Percentiles rank a stretch among this genome's conserved stretches.
These are phyloP conservation scores for Probaryconus sp. DNA, from an alignment of 1,140 invertebrate species.

Conservation along the genomic window DNA sequence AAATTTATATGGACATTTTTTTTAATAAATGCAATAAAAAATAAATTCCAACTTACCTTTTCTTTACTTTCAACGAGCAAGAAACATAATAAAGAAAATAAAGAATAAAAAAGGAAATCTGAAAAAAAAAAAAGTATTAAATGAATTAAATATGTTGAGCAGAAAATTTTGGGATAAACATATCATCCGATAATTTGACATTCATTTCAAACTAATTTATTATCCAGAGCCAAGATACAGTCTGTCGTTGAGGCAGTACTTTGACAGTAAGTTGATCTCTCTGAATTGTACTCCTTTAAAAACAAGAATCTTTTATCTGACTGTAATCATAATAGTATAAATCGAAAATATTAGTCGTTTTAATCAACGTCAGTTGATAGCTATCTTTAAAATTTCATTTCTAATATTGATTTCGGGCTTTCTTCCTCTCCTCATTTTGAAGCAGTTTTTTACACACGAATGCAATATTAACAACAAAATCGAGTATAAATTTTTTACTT, in stretches of 20 bases:
- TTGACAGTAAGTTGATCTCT: constrained; percentile 70
- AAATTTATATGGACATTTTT: too few species aligned
- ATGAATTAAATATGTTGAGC: too few species aligned
- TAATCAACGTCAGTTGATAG: constrained; percentile 54
- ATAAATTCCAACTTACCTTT: too few species aligned
- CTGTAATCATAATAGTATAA: constrained; percentile 66
- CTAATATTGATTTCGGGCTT: constrained; percentile 38
- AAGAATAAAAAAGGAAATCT: too few species aligned
- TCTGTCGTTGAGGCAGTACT: constrained; percentile 73
- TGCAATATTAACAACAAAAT: constrained; percentile 54
- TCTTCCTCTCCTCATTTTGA: too few species aligned
- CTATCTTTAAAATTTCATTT: constrained; percentile 57
- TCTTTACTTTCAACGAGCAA: too few species aligned
- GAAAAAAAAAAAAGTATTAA: too few species aligned
- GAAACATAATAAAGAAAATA: too few species aligned
- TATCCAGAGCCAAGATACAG: constrained; percentile 73
- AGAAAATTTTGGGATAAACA: constrained; percentile 7
- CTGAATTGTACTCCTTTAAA: constrained; percentile 67
- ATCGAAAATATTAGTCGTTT: constrained; percentile 68
- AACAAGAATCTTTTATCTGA: constrained; percentile 68
- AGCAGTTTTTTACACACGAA: too few species aligned
- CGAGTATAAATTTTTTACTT: constrained; percentile 60
- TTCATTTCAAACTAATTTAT: constrained; percentile 73
- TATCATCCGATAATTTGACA: constrained; percentile 22
- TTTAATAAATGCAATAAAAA: too few species aligned